Base-by-base conservation (phyloP, 2,888 invertebrate species). In the Volucella inanis region DNA sequence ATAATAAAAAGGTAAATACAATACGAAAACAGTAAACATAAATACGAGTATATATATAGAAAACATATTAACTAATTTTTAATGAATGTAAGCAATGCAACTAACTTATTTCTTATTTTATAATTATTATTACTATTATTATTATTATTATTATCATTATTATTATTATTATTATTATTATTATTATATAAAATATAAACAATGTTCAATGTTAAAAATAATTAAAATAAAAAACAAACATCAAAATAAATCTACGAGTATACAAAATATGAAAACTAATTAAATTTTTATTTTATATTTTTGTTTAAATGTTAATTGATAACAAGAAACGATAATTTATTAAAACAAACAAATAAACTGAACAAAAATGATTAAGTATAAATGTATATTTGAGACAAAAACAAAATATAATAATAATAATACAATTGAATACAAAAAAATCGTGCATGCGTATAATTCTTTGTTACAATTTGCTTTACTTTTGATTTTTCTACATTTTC, bases 91-190 rank as follows among this genome's bases (percentile, higher is more conserved):
- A 83, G 79, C 83, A 83, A 83, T 87, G 82, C 79, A 83, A 84
- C 83, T 87, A 83, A 83, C 83, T 83, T 87, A 83, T 87, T 83
- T 82, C 78, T 79, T 82, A 83, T 82, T 78, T 87, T 67, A 71
- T 79, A 71, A 74, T 71, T 80, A 67, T 71, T 78, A 68, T 74
- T 22, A 77, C 68, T 77, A 68, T 61, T 62, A 71, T 59, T 61
- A 70, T 75, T 77, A 57, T 76, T 31, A 62, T 61, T 76, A 70
- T 62, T 18, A 18, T 87, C 61, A 71, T 79, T 65, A 74, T 71
- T 80, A 67, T 71, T 78, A 68, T 74, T 22, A 77, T 76, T 77
- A 68, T 61, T 62, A 71, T 59, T 61, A 70, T 75, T 70, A 57
- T 76, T 31, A 55, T 61, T 76, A 70, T 64, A 75, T 77, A 65